A percentile compares a stretch with the other conserved stretches of the same genome.
phyloP scores from a whole-genome alignment of 1,140 invertebrate genomes.

The Venturia canescens region DNA sequence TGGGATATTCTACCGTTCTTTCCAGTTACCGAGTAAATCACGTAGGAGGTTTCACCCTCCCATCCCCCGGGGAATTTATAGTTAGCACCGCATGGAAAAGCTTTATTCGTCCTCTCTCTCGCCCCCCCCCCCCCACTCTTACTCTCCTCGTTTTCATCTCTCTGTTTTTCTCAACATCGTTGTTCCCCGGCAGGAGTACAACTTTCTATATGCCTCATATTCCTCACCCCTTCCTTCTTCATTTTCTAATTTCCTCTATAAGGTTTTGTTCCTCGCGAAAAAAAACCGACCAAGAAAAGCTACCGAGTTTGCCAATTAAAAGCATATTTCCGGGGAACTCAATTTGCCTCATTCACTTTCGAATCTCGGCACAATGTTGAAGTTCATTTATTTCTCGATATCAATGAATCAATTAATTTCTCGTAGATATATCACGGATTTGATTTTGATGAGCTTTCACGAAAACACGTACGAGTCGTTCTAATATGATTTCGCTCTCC shows the following conservation, averaged over 20 bases:
- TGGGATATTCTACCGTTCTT: slow-evolving; percentile 35
- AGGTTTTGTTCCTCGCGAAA: slow-evolving; percentile 12
- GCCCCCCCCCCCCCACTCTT: neutral
- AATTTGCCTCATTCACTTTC: slow-evolving; percentile 4
- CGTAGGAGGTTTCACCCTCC: slow-evolving; percentile 24
- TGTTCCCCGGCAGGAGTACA: slow-evolving; percentile 4
- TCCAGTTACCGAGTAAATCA: slow-evolving; percentile 46
- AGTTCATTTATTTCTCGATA: slow-evolving; percentile 19
- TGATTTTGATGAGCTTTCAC: neutral
- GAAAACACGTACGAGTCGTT: too few species aligned
- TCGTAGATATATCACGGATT: neutral
- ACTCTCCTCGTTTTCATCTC: neutral
- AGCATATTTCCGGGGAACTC: neutral
- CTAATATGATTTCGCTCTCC: too few species aligned
- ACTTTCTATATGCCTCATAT: neutral
- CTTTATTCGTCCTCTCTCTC: neutral
- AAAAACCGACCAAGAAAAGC: neutral
- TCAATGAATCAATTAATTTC: slow-evolving; percentile 30
- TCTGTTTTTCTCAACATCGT: neutral
- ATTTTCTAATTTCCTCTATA: neutral
- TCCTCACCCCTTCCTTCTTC: neutral
- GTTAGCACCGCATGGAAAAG: slow-evolving; percentile 41
- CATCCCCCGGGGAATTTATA: slow-evolving; percentile 49
- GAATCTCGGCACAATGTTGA: neutral
- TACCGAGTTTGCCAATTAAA: neutral